A percentile compares a stretch with the other conserved stretches of the same genome.
These are phyloP conservation scores for Corythoichthys haematopterus DNA, from an alignment of 2,113 vertebrate genomes.

Conservation along the genomic window DNA sequence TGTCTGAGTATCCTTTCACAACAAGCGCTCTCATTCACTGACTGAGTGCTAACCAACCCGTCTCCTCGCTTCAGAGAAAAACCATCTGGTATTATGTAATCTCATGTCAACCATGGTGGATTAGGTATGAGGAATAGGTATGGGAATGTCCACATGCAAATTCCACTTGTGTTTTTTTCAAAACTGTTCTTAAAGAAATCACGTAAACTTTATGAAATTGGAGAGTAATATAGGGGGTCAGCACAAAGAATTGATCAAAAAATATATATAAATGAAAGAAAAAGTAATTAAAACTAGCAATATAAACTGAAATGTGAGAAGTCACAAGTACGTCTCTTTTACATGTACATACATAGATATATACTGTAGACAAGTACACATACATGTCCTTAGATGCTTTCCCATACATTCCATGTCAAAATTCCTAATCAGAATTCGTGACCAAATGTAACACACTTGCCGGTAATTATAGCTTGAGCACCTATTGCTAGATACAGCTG, in stretches of 20 bases:
- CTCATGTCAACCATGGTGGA: neutral
- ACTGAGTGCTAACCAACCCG: constrained; percentile 6
- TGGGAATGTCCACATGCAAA: neutral
- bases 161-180: neutral
- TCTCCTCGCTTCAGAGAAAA: constrained; percentile 28
- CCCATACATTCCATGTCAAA: neutral
- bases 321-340: neutral
- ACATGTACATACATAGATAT: neutral
- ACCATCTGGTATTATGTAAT: constrained; percentile 28
- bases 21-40: neutral
- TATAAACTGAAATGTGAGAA: no score
- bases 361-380: neutral
- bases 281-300: neutral
- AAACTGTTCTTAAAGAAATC: no score
- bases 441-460: neutral
- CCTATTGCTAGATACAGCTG: neutral
- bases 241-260: neutral
- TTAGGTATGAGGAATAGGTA: neutral
- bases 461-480: neutral
- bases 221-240: neutral
- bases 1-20: constrained; percentile 7
- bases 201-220: no score
- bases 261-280: neutral
- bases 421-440: neutral
- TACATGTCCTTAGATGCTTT: neutral